These are phyloP conservation scores for Anarsia innoxiella DNA, from an alignment of 2,888 invertebrate genomes.

Conservation along the genomic window DNA sequence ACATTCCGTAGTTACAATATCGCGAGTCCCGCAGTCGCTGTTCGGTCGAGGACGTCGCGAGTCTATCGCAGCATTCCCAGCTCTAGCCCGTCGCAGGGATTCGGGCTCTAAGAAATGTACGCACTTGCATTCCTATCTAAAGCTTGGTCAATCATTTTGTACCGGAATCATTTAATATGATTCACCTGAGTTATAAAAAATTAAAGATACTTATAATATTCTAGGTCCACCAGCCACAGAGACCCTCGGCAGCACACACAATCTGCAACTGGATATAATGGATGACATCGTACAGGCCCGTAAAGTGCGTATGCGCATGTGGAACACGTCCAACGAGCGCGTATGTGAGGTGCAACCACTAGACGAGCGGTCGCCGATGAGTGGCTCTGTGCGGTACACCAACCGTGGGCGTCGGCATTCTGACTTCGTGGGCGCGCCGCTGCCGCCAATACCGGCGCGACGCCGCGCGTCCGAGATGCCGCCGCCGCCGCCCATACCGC, in stretches of 20 bases:
- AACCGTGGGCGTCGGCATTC: slow-evolving; percentile 80
- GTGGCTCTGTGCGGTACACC: slow-evolving; percentile 77
- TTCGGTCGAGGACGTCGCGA: slow-evolving; percentile 87
- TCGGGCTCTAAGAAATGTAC: slow-evolving; percentile 65
- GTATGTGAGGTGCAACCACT: slow-evolving; percentile 89
- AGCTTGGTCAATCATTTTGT: too few relatives aligned
- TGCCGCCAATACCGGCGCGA: slow-evolving; percentile 76
- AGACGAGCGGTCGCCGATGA: slow-evolving; percentile 77
- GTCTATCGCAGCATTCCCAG: slow-evolving; percentile 86
- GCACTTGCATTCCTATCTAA: slow-evolving; percentile 21
- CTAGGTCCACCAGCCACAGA: slow-evolving; percentile 83
- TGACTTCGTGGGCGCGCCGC: slow-evolving; percentile 78
- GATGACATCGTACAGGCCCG: slow-evolving; percentile 89
- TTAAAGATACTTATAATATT: too few relatives aligned
- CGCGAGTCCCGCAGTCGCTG: slow-evolving; percentile 83
- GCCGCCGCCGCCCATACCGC: slow-evolving; percentile 64
- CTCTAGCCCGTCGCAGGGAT: slow-evolving; percentile 62
- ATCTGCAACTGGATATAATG: slow-evolving; percentile 90
- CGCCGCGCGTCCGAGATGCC: slow-evolving; percentile 86
- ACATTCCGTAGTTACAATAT: slow-evolving; percentile 91
- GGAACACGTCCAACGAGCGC: slow-evolving; percentile 86
- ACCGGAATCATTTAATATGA: too few relatives aligned
- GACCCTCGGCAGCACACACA: slow-evolving; percentile 84
- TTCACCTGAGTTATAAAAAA: too few relatives aligned
- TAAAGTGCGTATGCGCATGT: slow-evolving; percentile 88